Conservation (phyloP, 2,797 vertebrate species). For the Bradypus variegatus region DNA sequence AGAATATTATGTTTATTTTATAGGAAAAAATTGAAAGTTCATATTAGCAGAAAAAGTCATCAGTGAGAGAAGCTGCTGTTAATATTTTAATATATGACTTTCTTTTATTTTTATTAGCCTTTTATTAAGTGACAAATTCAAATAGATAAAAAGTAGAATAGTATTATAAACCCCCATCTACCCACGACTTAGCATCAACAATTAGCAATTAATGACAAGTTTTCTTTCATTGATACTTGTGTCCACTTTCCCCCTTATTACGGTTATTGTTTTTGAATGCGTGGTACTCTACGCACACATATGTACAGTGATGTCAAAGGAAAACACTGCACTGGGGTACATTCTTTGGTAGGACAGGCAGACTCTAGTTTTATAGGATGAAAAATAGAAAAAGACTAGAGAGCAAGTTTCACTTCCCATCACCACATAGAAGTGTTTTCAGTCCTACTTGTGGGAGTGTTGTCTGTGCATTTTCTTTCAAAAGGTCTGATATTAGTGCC, state of each 20-base stretch:
- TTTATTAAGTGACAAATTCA: conserved; percentile 7
- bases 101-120: conserved; percentile 9
- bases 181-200: neutral
- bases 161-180: neutral
- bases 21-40: conserved; percentile 8
- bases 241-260: neutral
- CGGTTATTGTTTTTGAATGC: conserved; percentile 69
- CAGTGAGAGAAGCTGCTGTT: neutral
- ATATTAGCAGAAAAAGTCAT: conserved; percentile 11
- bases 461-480: conserved; percentile 84
- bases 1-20: neutral
- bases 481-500: conserved; percentile 83
- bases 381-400: conserved; percentile 67
- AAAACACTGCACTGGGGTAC: conserved; percentile 70
- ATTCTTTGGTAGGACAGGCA: conserved; percentile 70
- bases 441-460: conserved; percentile 85
- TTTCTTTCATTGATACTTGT: neutral
- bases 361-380: conserved; percentile 65
- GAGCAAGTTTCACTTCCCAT: conserved; percentile 67
- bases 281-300: conserved; percentile 81
- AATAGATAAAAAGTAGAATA: neutral
- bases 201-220: neutral
- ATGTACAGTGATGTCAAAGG: conserved; percentile 75
- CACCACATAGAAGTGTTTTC: conserved; percentile 93
- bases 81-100: neutral